Evolutionary conservation across 2,888 invertebrate genomes (phyloP), one percentile per base, ranked within the genome.

Genomic region (Stenurella melanura): DNA sequence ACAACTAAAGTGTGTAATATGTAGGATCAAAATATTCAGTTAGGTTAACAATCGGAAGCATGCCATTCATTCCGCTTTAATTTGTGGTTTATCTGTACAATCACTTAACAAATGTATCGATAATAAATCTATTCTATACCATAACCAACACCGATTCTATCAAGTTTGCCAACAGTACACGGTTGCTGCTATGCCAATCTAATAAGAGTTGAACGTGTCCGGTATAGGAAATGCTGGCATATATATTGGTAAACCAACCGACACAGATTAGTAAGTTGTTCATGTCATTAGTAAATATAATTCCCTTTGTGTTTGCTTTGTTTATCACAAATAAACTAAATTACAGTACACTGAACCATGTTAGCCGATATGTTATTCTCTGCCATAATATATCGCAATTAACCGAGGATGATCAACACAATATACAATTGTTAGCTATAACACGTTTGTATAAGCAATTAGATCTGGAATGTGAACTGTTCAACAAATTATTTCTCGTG

Each of bases 211-310:
- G 60, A 56, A 71, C 60, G 60, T 60, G 71, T 58, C 50, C n/a
- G 17, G 21, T 57, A 30, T 56, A 5, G 19, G 21, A 57, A 57
- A 70, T 26, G 11, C 15, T 56, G 19, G 50, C n/a, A 15, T 30
- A 30, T 73, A 64, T 64, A 64, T 73, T 60, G 73, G 42, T 73
- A 73, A 73, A 64, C 73, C 63, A 73, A 61, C 72, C 34, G 30
- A 72, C 21, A 73, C 26, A 63, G 73, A 63, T 73, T 73, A 73
- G 73, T 73, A 68, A 68, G 68, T 68, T 68, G 68, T 68, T 38
- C 68, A 26, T 68, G 66, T 66, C 54, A 56, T 68, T 68, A 68
- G 56, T 68, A 68, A 68, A 68, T 68, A 68, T 68, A 68, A 68
- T 68, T 42, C 56, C 68, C 68, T 68, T 68, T 68, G 68, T 68